These are phyloP conservation scores for Stictonetta naevosa DNA, from an alignment of 2,113 vertebrate genomes.

Conservation along the genomic window DNA sequence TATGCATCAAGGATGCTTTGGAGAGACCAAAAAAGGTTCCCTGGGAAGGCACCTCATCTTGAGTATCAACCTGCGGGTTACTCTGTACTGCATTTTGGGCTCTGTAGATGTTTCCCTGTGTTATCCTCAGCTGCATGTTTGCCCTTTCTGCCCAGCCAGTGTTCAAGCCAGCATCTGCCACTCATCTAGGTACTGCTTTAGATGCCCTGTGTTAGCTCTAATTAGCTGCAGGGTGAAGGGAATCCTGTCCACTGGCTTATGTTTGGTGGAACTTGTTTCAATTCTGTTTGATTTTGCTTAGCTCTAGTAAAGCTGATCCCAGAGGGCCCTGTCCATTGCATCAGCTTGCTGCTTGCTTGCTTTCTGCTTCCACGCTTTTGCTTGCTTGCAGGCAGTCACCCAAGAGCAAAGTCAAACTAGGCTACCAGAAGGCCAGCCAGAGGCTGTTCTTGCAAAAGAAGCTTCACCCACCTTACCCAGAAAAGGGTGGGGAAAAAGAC, in stretches of 20 bases:
- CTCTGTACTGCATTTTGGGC: not conserved
- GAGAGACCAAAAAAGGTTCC: not conserved
- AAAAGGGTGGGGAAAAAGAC: conserved; percentile 64
- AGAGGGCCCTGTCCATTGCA: conserved; percentile 2
- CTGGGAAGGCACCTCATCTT: not conserved
- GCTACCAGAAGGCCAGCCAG: conserved; percentile 67
- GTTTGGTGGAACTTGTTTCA: conserved; percentile 24
- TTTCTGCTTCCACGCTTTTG: conserved; percentile 44
- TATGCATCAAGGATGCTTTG: not conserved
- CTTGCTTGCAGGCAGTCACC: conserved; percentile 53
- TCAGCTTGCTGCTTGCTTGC: conserved; percentile 52
- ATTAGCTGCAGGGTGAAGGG: not conserved
- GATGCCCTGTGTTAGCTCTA: not conserved
- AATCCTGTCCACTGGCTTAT: not conserved
- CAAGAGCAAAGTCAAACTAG: conserved; percentile 63
- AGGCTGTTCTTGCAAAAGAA: conserved; percentile 63
- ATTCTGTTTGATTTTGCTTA: conserved; percentile 43
- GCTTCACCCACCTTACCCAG: conserved; percentile 64
- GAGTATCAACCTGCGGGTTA: not conserved
- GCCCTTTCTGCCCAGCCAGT: not conserved
- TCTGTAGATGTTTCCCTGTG: not conserved
- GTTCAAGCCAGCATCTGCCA: not conserved
- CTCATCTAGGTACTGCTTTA: not conserved
- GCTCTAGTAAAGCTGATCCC: conserved; percentile 41
- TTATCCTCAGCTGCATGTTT: not conserved